Evolutionary conservation across 2,113 vertebrate genomes (phyloP), one percentile per base, ranked within the genome.

Genomic region (Oenanthe melanoleuca): DNA sequence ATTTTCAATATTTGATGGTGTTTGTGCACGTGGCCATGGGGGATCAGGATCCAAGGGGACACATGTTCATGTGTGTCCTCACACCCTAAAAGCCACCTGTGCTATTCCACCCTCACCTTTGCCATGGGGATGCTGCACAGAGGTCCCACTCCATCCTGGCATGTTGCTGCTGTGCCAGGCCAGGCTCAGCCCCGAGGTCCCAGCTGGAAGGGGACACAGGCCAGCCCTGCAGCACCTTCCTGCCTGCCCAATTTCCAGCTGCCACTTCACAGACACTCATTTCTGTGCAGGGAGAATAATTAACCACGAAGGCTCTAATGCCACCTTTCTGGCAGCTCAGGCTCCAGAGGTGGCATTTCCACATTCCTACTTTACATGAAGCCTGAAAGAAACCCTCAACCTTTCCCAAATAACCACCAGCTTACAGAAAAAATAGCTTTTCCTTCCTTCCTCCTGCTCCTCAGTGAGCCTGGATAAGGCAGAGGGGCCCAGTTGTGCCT

Each of bases 31-130:
- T 3, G 8, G 53, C 31, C 47, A 25, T 0, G 19, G 38, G 52
- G 47, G 33, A 40, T 52, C 34, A 1, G 52, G 2, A 4, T 8
- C 64, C 0, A 0, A 66, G 56, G 26, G 50, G 28, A 44, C 42
- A 44, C 3, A 17, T 0, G 0, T 57, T 52, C 42, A 29, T 0
- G 0, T 12, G 14, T 17, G 42, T 16, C 73, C 90, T 57, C 0
- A 0, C 24, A 7, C 45, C 22, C 56, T 9, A 2, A 29, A 66
- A 80, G 4, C 47, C 5, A 2, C 77, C 57, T 26, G n/a, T 17
- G 44, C 11, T 49, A 11, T 24, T 67, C 42, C 6, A 9, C 44
- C 34, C 71, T 81, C 74, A 8, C 28, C 50, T 88, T 22, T 60
- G 70, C 65, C 55, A 1, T 0, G 33, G 37, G 25, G 38, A 26